Conservation (phyloP, 2,888 invertebrate species). For the Minunthozetes semirufus region DNA sequence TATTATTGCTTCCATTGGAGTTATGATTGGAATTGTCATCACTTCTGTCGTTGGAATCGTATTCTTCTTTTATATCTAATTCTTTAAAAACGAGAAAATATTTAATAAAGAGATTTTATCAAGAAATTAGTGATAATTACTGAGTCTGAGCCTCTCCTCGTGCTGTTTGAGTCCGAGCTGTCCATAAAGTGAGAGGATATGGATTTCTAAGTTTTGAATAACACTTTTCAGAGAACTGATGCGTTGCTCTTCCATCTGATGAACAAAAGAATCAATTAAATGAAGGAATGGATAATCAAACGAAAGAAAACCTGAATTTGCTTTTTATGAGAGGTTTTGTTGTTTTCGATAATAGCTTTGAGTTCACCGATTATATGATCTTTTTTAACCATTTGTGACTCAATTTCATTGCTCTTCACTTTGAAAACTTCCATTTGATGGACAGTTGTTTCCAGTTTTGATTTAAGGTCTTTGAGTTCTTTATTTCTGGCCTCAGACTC, state of each 20-base stretch:
- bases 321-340: not conserved
- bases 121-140: not conserved
- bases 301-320: not conserved
- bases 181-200: constrained; percentile 16
- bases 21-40: not conserved
- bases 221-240: not conserved
- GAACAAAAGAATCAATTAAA: not conserved
- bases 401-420: not conserved
- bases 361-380: not conserved
- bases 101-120: not conserved
- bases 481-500: not conserved
- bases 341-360: not conserved
- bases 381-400: not conserved
- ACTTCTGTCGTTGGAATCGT: not conserved
- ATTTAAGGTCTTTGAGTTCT: constrained; percentile 4
- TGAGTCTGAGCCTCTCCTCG: constrained; percentile 5
- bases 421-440: constrained; percentile 9
- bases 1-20: not conserved
- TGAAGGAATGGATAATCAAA: not conserved
- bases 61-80: not conserved
- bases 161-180: constrained; percentile 13
- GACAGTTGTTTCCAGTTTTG: not conserved
- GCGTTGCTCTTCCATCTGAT: constrained; percentile 13
- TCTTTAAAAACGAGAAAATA: not conserved
- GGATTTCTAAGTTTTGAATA: constrained; percentile 1